Evolutionary conservation across 2,888 invertebrate genomes (phyloP).

Genomic region (Formica aserva): DNA sequence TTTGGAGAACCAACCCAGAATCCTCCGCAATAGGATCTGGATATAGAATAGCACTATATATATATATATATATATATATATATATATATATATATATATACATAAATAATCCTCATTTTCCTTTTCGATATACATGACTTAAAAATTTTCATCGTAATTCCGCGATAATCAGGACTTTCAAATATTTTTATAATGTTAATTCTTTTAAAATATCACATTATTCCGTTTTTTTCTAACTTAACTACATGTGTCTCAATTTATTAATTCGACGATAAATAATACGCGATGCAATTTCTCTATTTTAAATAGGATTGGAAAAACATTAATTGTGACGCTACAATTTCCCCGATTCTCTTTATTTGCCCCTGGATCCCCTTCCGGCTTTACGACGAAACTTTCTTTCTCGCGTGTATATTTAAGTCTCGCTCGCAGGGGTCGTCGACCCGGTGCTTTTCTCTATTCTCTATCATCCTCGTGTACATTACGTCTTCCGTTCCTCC

Average conservation of each 20-base stretch:
- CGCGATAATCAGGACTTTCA: not conserved
- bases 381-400: conserved; percentile 6
- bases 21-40: not conserved
- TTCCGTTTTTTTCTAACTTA: not conserved
- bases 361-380: not conserved
- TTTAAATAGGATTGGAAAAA: not conserved
- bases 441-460: conserved; percentile 13
- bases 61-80: too few species aligned
- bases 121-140: not conserved
- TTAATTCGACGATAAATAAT: not conserved
- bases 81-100: not conserved
- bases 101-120: not conserved
- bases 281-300: not conserved
- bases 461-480: not conserved
- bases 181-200: not conserved
- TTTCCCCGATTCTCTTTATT: not conserved
- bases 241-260: not conserved
- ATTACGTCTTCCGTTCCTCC: not conserved
- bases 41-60: too few species aligned
- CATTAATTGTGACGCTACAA: not conserved
- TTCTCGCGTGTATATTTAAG: conserved; percentile 24
- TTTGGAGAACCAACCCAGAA: conserved; percentile 14
- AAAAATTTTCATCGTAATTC: not conserved
- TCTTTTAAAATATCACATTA: not conserved
- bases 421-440: conserved; percentile 19